These are phyloP conservation scores for Parus major DNA, from an alignment of 2,113 vertebrate genomes.

Conservation along the genomic window DNA sequence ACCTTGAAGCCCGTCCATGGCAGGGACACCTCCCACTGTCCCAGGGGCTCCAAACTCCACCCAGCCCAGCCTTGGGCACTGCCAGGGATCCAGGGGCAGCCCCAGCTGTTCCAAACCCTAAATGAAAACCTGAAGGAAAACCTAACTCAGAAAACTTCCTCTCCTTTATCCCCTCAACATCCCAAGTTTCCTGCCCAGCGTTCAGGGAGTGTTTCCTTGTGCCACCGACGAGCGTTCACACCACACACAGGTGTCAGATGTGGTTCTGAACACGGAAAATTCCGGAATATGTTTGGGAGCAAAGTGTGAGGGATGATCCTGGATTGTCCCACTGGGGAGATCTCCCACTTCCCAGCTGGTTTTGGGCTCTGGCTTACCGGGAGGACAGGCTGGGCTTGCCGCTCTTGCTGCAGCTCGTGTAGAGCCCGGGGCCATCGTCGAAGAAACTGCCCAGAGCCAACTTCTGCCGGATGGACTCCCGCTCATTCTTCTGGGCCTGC, in stretches of 20 bases:
- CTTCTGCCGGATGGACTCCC: conserved; percentile 98
- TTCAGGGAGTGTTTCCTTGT: fast-evolving
- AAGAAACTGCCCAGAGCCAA: conserved; percentile 98
- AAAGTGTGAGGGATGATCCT: background rate
- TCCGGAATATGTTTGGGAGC: fast-evolving
- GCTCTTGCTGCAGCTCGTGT: conserved; percentile 97
- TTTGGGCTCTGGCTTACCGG: conserved; percentile 73
- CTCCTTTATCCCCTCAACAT: background rate
- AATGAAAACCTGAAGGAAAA: background rate
- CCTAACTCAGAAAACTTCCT: background rate
- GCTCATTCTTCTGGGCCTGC: conserved; percentile 99
- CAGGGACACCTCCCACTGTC: background rate
- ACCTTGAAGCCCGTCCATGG: background rate
- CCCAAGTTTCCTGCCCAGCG: background rate
- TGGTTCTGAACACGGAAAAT: background rate
- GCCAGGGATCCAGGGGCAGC: background rate
- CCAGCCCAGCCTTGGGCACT: background rate
- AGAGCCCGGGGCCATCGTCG: conserved; percentile 96
- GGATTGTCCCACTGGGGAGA: background rate
- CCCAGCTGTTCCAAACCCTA: background rate
- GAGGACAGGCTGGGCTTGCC: conserved; percentile 98
- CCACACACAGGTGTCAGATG: no score
- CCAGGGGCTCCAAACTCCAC: background rate
- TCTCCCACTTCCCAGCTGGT: no score
- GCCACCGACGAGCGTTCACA: no score